A percentile compares a stretch with the other conserved stretches of the same genome.
phyloP scores from a whole-genome alignment of 92 coral and sea anemone species.

The Diadumene lineata region DNA sequence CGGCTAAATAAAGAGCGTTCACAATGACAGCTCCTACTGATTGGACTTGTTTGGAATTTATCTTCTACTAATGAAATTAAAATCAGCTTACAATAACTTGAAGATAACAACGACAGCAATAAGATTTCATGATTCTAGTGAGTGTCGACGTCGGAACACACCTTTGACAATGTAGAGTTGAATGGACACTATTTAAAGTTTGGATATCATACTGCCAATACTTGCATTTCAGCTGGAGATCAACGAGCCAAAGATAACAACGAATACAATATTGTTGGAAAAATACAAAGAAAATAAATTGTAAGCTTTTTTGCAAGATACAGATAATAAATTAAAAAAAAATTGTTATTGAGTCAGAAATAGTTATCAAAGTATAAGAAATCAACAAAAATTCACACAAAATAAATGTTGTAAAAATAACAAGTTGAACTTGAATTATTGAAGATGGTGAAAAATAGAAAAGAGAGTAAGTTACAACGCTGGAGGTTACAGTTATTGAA shows the following conservation, averaged over 20 bases:
- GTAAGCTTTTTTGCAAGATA: no score
- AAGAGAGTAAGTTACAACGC: no score
- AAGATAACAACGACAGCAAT: conserved; percentile 30
- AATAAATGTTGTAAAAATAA: no score
- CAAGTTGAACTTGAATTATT: no score
- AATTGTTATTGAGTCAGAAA: no score
- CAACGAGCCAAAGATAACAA: neutral
- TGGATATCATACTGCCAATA: conserved; percentile 7
- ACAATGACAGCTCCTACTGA: conserved; percentile 24
- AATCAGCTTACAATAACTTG: conserved; percentile 23
- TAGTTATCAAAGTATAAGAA: neutral
- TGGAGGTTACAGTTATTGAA: no score
- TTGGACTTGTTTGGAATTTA: conserved; percentile 6
- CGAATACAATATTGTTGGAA: no score
- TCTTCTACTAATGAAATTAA: conserved; percentile 29
- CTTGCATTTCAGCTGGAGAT: conserved; percentile 26
- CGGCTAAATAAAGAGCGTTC: no score
- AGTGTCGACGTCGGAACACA: conserved; percentile 38
- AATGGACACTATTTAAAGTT: conserved; percentile 18
- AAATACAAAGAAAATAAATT: no score
- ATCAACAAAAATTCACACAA: neutral
- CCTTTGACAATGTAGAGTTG: conserved; percentile 24
- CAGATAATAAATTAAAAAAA: no score
- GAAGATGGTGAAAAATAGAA: no score
- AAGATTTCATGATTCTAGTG: conserved; percentile 17